Percentiles rank a stretch among this genome's conserved stretches.
phyloP scores from a whole-genome alignment of 2,888 invertebrate species.

The Melinaea marsaeus region DNA sequence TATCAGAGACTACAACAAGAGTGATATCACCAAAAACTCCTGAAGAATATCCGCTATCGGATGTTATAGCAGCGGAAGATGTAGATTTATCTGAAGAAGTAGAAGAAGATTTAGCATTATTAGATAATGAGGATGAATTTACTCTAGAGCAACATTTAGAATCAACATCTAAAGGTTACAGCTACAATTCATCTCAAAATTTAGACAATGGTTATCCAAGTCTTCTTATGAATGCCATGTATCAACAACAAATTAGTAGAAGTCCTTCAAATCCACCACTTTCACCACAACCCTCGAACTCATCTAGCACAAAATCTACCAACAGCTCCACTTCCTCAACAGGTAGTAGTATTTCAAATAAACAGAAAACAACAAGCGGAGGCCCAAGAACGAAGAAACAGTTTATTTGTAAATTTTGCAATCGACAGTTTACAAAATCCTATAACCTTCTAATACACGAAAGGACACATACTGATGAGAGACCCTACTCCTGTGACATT shows the following conservation, averaged over 20 bases:
- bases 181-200: constrained; percentile 72
- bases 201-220: constrained; percentile 84
- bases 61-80: constrained; percentile 78
- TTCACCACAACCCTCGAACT: constrained; percentile 67
- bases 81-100: constrained; percentile 84
- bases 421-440: constrained; percentile 97
- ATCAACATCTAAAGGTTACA: constrained; percentile 65
- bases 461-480: constrained; percentile 97
- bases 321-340: constrained; percentile 70
- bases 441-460: constrained; percentile 98
- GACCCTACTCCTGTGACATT: constrained; percentile 98
- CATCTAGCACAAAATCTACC: constrained; percentile 63
- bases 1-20: constrained; percentile 54
- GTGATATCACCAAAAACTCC: constrained; percentile 70
- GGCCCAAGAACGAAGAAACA: constrained; percentile 96
- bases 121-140: constrained; percentile 86
- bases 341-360: constrained; percentile 66
- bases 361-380: constrained; percentile 69
- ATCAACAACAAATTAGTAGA: constrained; percentile 76
- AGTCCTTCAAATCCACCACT: constrained; percentile 68
- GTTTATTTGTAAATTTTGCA: constrained; percentile 99
- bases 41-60: constrained; percentile 70
- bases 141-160: constrained; percentile 78
- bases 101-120: constrained; percentile 84
- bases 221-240: constrained; percentile 83